Percentiles rank a stretch among this genome's conserved stretches.
phyloP scores from a whole-genome alignment of 2,888 invertebrate species.

The Netelia melanura region DNA sequence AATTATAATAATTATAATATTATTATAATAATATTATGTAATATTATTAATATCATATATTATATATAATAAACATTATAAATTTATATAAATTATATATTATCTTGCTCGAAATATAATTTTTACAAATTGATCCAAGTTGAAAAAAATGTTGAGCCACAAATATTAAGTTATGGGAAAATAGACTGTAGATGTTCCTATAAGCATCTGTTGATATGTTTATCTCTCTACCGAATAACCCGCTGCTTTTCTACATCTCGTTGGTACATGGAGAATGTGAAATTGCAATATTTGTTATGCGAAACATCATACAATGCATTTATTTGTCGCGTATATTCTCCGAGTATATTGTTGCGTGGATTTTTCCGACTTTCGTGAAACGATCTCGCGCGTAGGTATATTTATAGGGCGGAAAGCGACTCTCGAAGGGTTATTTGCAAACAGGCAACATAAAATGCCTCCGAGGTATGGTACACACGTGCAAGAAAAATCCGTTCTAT shows the following conservation, averaged over 20 bases:
- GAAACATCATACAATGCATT: not conserved
- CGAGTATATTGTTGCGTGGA: not conserved
- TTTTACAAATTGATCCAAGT: too few species aligned
- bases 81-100: too few species aligned
- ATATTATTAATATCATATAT: too few species aligned
- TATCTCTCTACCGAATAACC: too few species aligned
- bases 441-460: conserved; percentile 12
- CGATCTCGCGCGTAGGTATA: not conserved
- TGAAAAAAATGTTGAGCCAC: too few species aligned
- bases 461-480: conserved; percentile 9
- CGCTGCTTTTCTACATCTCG: not conserved
- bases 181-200: too few species aligned
- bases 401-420: conserved; percentile 2
- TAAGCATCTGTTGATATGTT: too few species aligned
- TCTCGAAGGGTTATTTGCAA: conserved; percentile 1
- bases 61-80: too few species aligned
- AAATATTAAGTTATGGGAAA: too few species aligned
- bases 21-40: too few species aligned
- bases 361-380: conserved; percentile 6
- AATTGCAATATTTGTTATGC: conserved; percentile 3
- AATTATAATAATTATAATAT: too few species aligned
- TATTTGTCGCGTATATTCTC: conserved; percentile 4
- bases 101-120: too few species aligned
- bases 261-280: not conserved
- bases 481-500: conserved; percentile 20